Conservation (phyloP, 2,797 vertebrate species). For the Bryconaethiops microstoma region DNA sequence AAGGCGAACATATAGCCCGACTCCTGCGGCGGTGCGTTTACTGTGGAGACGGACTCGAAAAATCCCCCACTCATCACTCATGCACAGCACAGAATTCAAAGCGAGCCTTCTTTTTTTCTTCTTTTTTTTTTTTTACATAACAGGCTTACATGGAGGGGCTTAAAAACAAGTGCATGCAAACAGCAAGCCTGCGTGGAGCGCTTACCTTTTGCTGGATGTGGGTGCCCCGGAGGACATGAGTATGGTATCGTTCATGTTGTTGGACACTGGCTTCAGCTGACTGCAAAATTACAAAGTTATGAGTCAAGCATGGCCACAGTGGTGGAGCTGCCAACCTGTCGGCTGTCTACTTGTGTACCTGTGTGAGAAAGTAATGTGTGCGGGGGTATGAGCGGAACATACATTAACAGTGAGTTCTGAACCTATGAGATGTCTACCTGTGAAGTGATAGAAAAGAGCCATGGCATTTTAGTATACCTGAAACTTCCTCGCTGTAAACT, state of each 20-base stretch:
- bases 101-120: conserved; percentile 18
- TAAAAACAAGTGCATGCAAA: conserved; percentile 50
- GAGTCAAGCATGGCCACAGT: conserved; percentile 50
- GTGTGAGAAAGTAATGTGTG: neutral
- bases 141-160: conserved; percentile 46
- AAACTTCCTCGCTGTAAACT: conserved; percentile 57
- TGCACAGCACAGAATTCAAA: conserved; percentile 34
- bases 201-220: conserved; percentile 92
- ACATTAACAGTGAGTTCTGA: neutral
- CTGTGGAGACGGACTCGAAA: neutral
- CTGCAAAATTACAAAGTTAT: conserved; percentile 79
- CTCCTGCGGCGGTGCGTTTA: conserved; percentile 28
- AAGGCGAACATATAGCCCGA: conserved; percentile 33
- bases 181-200: conserved; percentile 43
- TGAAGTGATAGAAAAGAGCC: conserved; percentile 9
- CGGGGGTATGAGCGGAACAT: neutral
- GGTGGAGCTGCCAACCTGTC: conserved; percentile 27
- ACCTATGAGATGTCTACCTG: conserved; percentile 1
- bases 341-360: neutral
- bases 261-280: conserved; percentile 77
- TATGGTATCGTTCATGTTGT: conserved; percentile 91
- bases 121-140: conserved; percentile 39
- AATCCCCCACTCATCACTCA: conserved; percentile 32
- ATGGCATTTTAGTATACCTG: conserved; percentile 38
- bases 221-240: conserved; percentile 88